phyloP scores from a whole-genome alignment of 2,797 vertebrate species.

The Nyctalus aviator region DNA sequence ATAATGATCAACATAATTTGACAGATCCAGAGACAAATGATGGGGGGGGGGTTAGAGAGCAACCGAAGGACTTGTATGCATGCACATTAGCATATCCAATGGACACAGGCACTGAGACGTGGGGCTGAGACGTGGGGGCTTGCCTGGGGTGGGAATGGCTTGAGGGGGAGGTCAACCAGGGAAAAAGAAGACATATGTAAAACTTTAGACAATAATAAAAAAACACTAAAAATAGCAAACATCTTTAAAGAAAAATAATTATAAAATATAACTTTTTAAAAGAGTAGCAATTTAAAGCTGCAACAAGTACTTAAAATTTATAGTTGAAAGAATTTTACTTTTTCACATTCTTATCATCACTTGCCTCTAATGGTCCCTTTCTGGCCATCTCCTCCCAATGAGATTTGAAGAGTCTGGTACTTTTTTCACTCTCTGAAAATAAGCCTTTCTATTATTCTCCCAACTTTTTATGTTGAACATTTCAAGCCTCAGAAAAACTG shows the following conservation, averaged over 20 bases:
- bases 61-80: too few relatives aligned
- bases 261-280: slow-evolving; percentile 19
- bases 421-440: background rate
- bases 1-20: too few relatives aligned
- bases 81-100: too few relatives aligned
- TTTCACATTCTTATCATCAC: background rate
- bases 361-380: background rate
- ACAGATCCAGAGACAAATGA: too few relatives aligned
- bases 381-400: background rate
- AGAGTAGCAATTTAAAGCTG: slow-evolving; percentile 25
- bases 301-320: slow-evolving; percentile 10
- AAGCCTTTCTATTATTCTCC: background rate
- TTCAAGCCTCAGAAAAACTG: slow-evolving; percentile 24
- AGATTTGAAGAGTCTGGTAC: background rate
- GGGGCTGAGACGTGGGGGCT: too few relatives aligned
- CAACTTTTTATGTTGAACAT: background rate
- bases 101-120: too few relatives aligned
- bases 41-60: too few relatives aligned
- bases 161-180: too few relatives aligned
- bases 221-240: background rate
- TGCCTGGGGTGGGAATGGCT: too few relatives aligned
- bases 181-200: too few relatives aligned
- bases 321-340: background rate
- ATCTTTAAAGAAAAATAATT: slow-evolving; percentile 46
- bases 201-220: background rate